phyloP scores from a whole-genome alignment of 2,113 vertebrate genomes.

The Sinocyclocheilus anshuiensis region DNA sequence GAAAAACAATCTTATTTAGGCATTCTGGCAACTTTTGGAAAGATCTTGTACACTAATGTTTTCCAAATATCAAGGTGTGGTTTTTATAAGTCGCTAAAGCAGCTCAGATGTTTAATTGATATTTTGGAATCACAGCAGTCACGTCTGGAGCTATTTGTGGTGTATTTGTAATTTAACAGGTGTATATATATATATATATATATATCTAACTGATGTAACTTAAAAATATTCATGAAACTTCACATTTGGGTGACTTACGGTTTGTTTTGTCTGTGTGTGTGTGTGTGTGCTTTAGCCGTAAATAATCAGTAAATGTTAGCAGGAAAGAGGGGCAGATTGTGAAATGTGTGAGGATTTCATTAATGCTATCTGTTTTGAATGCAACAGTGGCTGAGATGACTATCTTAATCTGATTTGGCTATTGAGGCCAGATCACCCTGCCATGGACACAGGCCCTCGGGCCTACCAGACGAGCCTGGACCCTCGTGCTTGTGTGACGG shows the following conservation, averaged over 20 bases:
- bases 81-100: background rate
- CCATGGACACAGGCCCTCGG: constrained; percentile 29
- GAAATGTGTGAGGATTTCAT: constrained; percentile 72
- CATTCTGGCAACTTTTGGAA: constrained; percentile 12
- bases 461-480: constrained; percentile 24
- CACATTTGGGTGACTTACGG: background rate
- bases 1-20: constrained; percentile 12
- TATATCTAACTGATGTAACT: background rate
- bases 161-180: background rate
- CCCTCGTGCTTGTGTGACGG: background rate
- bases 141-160: background rate
- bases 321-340: constrained; percentile 57
- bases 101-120: background rate
- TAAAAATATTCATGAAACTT: background rate
- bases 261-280: background rate
- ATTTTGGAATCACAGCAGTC: background rate
- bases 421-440: constrained; percentile 61
- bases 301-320: constrained; percentile 54
- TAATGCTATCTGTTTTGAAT: constrained; percentile 71
- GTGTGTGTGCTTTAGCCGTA: constrained; percentile 30
- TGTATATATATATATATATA: no score
- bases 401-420: constrained; percentile 77
- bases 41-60: background rate
- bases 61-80: background rate
- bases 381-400: constrained; percentile 69